Conservation (phyloP, 1,140 invertebrate species). For the Glomeris maerens region DNA sequence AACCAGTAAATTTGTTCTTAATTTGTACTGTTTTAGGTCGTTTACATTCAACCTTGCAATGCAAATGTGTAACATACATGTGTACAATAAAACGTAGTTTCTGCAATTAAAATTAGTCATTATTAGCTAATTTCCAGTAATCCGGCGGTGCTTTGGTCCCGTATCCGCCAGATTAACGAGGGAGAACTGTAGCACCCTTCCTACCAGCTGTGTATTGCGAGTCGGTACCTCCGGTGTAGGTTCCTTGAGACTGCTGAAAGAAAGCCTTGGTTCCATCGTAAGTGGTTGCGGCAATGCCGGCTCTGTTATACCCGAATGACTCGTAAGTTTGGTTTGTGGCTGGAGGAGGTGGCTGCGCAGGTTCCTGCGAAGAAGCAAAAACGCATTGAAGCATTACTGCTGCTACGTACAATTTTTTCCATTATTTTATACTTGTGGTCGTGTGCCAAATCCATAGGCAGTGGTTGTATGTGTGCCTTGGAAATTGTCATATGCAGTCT, state of each 20-base stretch:
- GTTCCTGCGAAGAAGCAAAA: too few species aligned
- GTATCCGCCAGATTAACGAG: neutral
- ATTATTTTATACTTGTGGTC: constrained; percentile 28
- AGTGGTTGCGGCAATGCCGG: constrained; percentile 20
- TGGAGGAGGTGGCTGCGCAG: neutral
- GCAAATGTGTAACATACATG: too few species aligned
- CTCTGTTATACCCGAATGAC: neutral
- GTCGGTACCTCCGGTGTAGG: neutral
- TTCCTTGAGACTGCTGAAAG: constrained; percentile 20
- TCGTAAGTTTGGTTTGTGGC: neutral
- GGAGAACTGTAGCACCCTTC: neutral
- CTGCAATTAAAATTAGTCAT: too few species aligned
- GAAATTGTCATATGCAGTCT: constrained; percentile 27
- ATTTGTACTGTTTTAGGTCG: too few species aligned
- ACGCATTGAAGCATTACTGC: too few species aligned
- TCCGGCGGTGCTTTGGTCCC: too few species aligned
- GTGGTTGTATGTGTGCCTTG: constrained; percentile 27
- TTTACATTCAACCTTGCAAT: too few species aligned
- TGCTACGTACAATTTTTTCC: too few species aligned
- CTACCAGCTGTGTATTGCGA: neutral
- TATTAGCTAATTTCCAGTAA: neutral
- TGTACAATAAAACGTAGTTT: too few species aligned
- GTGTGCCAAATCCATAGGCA: constrained; percentile 28
- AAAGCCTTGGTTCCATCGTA: constrained; percentile 30
- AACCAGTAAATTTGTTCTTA: too few species aligned